Percentiles rank a stretch among this genome's conserved stretches.
These are phyloP conservation scores for Silurus aristotelis DNA, from an alignment of 2,797 vertebrate genomes.

Conservation along the genomic window DNA sequence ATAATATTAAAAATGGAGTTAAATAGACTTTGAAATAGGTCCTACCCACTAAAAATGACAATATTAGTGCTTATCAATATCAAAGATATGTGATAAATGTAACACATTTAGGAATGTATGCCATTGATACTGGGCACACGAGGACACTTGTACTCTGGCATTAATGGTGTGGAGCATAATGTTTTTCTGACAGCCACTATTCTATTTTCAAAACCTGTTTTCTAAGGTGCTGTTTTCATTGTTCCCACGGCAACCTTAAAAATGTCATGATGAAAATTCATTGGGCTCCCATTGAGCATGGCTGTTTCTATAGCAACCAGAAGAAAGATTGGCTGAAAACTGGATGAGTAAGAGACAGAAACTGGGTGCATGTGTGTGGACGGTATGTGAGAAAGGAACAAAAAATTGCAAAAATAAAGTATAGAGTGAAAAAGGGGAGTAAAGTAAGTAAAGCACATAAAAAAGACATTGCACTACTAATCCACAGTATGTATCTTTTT, in stretches of 20 bases:
- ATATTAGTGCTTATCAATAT: not conserved
- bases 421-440: slow-evolving; percentile 14
- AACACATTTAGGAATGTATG: not conserved
- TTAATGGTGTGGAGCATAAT: slow-evolving; percentile 42
- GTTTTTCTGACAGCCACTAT: slow-evolving; percentile 35
- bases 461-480: not conserved
- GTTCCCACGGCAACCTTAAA: slow-evolving; percentile 57
- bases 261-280: slow-evolving; percentile 57
- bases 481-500: not conserved
- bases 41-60: not conserved
- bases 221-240: slow-evolving; percentile 57
- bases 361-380: slow-evolving; percentile 17
- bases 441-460: not conserved
- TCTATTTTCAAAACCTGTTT: slow-evolving; percentile 48
- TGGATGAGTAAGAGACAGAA: slow-evolving; percentile 45
- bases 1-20: not conserved
- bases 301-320: slow-evolving; percentile 61
- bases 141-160: slow-evolving; percentile 24
- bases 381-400: slow-evolving; percentile 11
- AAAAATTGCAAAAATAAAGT: slow-evolving; percentile 32
- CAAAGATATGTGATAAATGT: not conserved
- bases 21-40: not conserved
- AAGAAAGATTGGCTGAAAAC: slow-evolving; percentile 45
- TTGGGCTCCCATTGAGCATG: slow-evolving; percentile 54
- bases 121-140: not conserved